Percentiles rank a stretch among this genome's conserved stretches.
Conservation (phyloP, 1,140 invertebrate genomes). For the Drosophila suzukii region DNA sequence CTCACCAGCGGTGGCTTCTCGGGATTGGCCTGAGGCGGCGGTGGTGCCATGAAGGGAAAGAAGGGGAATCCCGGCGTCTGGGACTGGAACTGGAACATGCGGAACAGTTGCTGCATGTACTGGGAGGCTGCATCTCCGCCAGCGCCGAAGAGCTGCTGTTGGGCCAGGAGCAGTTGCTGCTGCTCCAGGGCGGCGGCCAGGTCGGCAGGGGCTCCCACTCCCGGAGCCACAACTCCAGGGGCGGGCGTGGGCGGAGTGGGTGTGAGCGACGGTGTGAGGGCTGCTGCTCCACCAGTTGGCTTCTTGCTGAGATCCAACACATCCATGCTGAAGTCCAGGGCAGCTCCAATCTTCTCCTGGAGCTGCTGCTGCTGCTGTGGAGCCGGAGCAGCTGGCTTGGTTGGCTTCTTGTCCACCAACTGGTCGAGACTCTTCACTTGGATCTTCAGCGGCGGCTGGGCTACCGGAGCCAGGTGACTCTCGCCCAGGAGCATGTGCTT, state of each 20-base stretch:
- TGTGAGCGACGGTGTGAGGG: constrained; percentile 84
- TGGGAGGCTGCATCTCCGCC: constrained; percentile 86
- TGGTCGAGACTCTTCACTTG: constrained; percentile 88
- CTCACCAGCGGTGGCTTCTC: constrained; percentile 22
- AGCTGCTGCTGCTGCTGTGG: constrained; percentile 58
- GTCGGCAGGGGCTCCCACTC: constrained; percentile 14
- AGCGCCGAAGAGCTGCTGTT: constrained; percentile 60
- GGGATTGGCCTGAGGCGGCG: constrained; percentile 87
- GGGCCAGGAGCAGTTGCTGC: constrained; percentile 84
- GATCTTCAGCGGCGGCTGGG: constrained; percentile 85
- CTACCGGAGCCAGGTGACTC: background rate
- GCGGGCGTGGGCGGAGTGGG: constrained; percentile 77
- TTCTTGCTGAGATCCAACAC: constrained; percentile 95
- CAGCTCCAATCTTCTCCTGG: constrained; percentile 76
- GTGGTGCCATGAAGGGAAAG: constrained; percentile 85
- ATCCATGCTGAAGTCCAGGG: constrained; percentile 92
- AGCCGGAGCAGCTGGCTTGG: background rate
- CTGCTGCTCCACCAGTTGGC: constrained; percentile 83
- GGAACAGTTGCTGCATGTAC: constrained; percentile 86
- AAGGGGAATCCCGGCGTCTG: constrained; percentile 84
- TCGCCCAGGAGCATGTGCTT: constrained; percentile 78
- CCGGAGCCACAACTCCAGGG: constrained; percentile 77
- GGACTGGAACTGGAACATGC: constrained; percentile 86
- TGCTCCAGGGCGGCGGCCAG: constrained; percentile 58
- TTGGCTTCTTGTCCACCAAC: constrained; percentile 85